Percentiles rank a stretch among this genome's conserved stretches.
Conservation (phyloP, 2,113 vertebrate genomes). For the Salvelinus namaycush region DNA sequence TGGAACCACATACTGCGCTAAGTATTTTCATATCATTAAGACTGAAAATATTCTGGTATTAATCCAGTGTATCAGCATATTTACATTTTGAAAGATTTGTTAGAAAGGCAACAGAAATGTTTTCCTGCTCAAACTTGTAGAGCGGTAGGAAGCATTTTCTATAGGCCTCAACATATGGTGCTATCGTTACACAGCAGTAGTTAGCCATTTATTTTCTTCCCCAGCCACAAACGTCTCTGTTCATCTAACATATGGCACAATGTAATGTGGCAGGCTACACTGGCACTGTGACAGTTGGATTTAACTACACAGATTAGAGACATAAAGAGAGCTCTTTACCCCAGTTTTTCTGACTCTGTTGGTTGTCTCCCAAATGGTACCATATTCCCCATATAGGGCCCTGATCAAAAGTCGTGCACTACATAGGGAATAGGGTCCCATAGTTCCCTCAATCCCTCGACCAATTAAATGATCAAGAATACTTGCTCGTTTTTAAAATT, state of each 20-base stretch:
- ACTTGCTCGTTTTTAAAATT: neutral
- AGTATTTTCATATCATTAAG: neutral
- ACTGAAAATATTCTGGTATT: neutral
- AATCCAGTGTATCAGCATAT: neutral
- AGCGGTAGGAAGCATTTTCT: neutral
- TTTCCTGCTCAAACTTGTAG: neutral
- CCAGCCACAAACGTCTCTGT: slow-evolving; percentile 1
- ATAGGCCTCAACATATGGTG: neutral
- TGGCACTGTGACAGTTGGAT: neutral
- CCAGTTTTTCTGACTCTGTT: neutral
- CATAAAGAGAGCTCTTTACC: neutral
- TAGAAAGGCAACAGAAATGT: neutral
- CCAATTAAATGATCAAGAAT: neutral
- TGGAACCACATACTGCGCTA: neutral
- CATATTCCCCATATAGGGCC: too few species aligned
- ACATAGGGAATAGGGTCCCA: too few species aligned
- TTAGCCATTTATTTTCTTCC: slow-evolving; percentile 9
- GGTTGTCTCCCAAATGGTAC: too few species aligned
- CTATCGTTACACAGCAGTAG: neutral
- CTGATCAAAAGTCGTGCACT: too few species aligned
- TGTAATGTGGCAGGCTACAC: neutral
- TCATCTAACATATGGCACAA: neutral
- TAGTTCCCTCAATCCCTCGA: neutral
- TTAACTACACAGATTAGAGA: neutral
- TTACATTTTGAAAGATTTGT: neutral